Evolutionary conservation across 2,797 vertebrate genomes (phyloP).

Genomic region (Lates japonicus): DNA sequence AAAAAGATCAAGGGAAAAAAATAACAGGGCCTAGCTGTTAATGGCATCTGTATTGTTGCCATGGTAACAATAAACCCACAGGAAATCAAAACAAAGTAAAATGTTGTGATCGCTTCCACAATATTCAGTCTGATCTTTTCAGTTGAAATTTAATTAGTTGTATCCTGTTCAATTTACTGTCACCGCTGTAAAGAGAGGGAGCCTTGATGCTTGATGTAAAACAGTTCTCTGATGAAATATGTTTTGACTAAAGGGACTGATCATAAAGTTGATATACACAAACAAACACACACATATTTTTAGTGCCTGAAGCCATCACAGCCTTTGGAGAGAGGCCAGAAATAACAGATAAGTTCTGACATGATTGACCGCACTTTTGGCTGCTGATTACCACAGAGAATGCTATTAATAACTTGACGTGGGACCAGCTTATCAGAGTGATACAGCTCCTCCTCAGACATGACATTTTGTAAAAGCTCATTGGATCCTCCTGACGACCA

Average conservation of each 20-base stretch:
- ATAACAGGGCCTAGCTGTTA: neutral
- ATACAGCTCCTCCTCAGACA: neutral
- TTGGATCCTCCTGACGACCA: neutral
- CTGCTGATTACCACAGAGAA: slow-evolving; percentile 34
- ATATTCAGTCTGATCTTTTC: too few relatives aligned
- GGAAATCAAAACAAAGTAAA: too few relatives aligned
- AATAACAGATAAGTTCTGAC: slow-evolving; percentile 42
- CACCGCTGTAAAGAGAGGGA: neutral
- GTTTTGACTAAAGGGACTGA: neutral
- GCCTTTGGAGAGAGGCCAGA: slow-evolving; percentile 48
- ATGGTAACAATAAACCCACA: slow-evolving; percentile 2
- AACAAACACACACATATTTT: neutral
- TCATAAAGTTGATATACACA: slow-evolving; percentile 10
- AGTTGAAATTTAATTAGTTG: neutral
- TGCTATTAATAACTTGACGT: slow-evolving; percentile 31
- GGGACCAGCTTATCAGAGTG: slow-evolving; percentile 9
- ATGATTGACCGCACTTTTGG: slow-evolving; percentile 57
- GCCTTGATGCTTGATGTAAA: neutral
- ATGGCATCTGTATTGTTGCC: neutral
- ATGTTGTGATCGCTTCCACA: too few relatives aligned
- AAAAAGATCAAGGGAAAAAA: neutral
- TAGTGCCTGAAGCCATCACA: neutral
- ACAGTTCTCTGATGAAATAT: slow-evolving; percentile 15
- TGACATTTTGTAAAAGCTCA: slow-evolving; percentile 1
- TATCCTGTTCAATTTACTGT: neutral